These are phyloP conservation scores for Clarias fuscus DNA, from an alignment of 2,797 vertebrate genomes.

Conservation along the genomic window DNA sequence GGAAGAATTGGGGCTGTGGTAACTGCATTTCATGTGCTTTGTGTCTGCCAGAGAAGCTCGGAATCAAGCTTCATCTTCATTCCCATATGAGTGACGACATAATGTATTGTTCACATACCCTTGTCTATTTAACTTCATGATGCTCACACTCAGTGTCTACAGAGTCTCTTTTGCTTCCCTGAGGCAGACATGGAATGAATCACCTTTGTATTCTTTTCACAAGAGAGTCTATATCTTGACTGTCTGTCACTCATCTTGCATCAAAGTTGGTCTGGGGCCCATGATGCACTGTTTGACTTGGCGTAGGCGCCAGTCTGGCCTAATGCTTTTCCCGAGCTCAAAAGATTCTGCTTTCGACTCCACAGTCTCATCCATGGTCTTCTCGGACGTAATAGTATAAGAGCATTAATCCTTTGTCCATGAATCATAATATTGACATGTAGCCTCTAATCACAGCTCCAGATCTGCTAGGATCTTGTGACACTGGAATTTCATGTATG, in stretches of 20 bases:
- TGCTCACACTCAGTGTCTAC: constrained; percentile 19
- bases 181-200: constrained; percentile 34
- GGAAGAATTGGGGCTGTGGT: constrained; percentile 29
- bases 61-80: constrained; percentile 54
- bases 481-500: constrained; percentile 70
- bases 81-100: constrained; percentile 55
- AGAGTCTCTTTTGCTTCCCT: constrained; percentile 29
- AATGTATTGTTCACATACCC: constrained; percentile 53
- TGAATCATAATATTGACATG: constrained; percentile 57
- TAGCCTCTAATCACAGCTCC: constrained; percentile 65
- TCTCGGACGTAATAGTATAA: constrained; percentile 62
- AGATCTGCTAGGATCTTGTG: constrained; percentile 65
- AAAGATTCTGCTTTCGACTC: constrained; percentile 51
- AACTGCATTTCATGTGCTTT: constrained; percentile 45
- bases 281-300: constrained; percentile 70
- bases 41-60: constrained; percentile 39
- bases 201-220: constrained; percentile 35
- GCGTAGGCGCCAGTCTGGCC: constrained; percentile 64
- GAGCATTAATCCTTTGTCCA: constrained; percentile 55
- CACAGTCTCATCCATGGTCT: constrained; percentile 56
- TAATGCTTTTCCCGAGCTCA: constrained; percentile 60
- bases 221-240: constrained; percentile 38
- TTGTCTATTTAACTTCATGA: constrained; percentile 36
- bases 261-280: constrained; percentile 58
- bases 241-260: constrained; percentile 67